Conservation (phyloP, 2,888 invertebrate species). For the Meghimatium bilineatum region DNA sequence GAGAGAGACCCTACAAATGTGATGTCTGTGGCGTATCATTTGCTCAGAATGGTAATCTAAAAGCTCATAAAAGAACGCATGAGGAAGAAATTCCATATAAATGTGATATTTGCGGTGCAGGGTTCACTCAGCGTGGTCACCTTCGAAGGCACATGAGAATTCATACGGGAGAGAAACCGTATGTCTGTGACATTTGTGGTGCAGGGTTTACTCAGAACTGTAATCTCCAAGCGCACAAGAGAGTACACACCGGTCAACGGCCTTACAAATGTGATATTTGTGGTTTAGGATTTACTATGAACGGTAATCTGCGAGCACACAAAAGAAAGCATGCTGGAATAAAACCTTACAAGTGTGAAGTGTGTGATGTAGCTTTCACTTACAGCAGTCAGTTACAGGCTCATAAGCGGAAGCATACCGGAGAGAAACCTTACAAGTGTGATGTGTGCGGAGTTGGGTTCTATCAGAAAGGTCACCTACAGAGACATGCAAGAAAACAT, state of each 20-base stretch:
- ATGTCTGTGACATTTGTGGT: conserved; percentile 18
- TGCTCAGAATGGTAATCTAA: conserved; percentile 42
- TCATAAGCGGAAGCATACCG: conserved; percentile 46
- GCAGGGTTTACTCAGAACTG: conserved; percentile 8
- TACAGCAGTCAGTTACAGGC: conserved; percentile 44
- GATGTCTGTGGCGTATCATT: conserved; percentile 46
- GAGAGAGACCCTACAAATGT: conserved; percentile 45
- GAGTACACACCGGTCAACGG: conserved; percentile 13
- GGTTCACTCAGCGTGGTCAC: conserved; percentile 16
- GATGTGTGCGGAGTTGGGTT: conserved; percentile 41
- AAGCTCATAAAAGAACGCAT: conserved; percentile 47
- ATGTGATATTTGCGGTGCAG: conserved; percentile 30
- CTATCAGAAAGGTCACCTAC: conserved; percentile 38
- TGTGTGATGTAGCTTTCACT: conserved; percentile 41
- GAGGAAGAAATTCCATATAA: conserved; percentile 42
- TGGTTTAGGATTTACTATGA: conserved; percentile 26
- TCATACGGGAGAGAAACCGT: conserved; percentile 22
- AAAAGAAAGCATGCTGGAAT: conserved; percentile 35
- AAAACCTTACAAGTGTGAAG: conserved; percentile 40
- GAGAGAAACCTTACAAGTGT: conserved; percentile 41
- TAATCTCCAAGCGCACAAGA: conserved; percentile 10
- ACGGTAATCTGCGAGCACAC: conserved; percentile 24
- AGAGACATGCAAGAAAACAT: conserved; percentile 48
- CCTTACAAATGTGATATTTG: conserved; percentile 38
- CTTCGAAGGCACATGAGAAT: conserved; percentile 23